These are phyloP conservation scores for Dryas iulia DNA, from an alignment of 1,140 invertebrate genomes.

Conservation along the genomic window DNA sequence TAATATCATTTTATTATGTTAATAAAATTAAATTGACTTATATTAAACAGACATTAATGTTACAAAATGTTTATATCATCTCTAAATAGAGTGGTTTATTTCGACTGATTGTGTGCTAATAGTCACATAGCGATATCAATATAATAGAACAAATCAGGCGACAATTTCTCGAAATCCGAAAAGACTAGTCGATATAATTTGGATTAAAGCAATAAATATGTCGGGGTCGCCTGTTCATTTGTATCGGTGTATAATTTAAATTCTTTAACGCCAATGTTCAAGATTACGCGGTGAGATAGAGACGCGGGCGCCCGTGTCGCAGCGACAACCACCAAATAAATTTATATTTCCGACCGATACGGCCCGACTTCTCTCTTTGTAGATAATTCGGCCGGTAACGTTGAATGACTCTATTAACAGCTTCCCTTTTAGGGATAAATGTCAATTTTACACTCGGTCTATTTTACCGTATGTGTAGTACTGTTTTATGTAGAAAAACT, in stretches of 20 bases:
- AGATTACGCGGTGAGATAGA: constrained; percentile 77
- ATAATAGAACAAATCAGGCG: constrained; percentile 68
- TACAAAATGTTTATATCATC: constrained; percentile 19
- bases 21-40: constrained; percentile 13
- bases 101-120: constrained; percentile 38
- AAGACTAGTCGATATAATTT: constrained; percentile 76
- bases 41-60: constrained; percentile 9
- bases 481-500: no score
- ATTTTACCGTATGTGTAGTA: constrained; percentile 57
- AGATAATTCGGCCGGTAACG: constrained; percentile 79
- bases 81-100: constrained; percentile 22
- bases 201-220: constrained; percentile 79
- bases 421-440: constrained; percentile 79
- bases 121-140: constrained; percentile 48
- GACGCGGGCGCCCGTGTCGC: constrained; percentile 74
- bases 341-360: constrained; percentile 79
- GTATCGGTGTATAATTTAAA: constrained; percentile 80
- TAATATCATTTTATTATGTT: constrained; percentile 10
- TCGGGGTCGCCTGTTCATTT: constrained; percentile 75
- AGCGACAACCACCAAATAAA: constrained; percentile 76
- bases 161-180: constrained; percentile 66
- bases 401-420: constrained; percentile 80
- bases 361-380: constrained; percentile 74
- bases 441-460: constrained; percentile 63
- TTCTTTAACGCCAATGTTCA: constrained; percentile 80